Percentiles rank a stretch among this genome's conserved stretches.
These are phyloP conservation scores for Lutjanus campechanus DNA, from an alignment of 2,797 vertebrate genomes.

Conservation along the genomic window DNA sequence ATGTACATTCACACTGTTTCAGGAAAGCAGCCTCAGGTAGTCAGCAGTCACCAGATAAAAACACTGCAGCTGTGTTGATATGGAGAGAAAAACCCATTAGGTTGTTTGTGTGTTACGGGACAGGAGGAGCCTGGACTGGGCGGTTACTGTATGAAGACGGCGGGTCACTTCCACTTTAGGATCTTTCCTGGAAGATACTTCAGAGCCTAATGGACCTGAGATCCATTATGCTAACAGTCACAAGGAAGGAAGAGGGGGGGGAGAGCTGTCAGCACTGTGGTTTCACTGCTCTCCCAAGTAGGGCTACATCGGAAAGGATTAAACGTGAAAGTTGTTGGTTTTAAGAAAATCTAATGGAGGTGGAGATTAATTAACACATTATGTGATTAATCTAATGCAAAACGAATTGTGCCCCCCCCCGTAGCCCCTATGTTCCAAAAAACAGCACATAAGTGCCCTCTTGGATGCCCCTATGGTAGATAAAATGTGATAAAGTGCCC, in stretches of 20 bases:
- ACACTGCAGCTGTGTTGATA: constrained; percentile 30
- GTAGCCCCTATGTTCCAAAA: too few species aligned
- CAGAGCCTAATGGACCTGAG: constrained; percentile 77
- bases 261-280: constrained; percentile 2
- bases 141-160: constrained; percentile 52
- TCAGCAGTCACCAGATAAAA: constrained; percentile 19
- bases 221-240: constrained; percentile 75
- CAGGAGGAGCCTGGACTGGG: constrained; percentile 21
- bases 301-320: constrained; percentile 17
- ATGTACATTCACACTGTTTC: neutral
- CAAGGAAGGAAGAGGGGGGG: neutral
- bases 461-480: too few species aligned
- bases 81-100: constrained; percentile 66
- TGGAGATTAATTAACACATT: neutral
- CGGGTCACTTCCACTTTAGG: constrained; percentile 59
- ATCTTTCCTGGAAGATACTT: constrained; percentile 81
- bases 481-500: too few species aligned
- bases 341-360: neutral
- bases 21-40: constrained; percentile 29
- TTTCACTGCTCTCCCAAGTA: constrained; percentile 27
- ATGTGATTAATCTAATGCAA: too few species aligned
- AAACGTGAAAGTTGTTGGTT: neutral
- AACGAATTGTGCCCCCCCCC: too few species aligned
- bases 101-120: constrained; percentile 42
- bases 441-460: too few species aligned